Percentiles rank a stretch among this genome's conserved stretches.
Conservation (phyloP, 1,140 invertebrate species). For the Polypedilum pembai region DNA sequence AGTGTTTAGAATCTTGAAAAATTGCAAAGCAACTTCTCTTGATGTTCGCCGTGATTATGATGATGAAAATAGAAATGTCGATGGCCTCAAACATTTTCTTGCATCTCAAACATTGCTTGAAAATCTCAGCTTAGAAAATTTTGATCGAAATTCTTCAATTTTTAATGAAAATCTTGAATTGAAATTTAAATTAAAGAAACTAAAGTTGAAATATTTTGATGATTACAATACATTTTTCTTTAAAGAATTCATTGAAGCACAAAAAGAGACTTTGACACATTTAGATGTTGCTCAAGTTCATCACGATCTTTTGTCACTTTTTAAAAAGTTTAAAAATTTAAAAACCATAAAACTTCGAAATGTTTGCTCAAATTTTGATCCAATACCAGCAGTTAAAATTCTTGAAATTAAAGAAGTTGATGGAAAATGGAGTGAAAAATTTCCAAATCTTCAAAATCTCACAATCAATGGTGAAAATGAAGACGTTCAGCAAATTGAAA, state of each 20-base stretch:
- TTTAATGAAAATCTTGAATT: background rate
- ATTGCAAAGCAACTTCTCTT: background rate
- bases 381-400: background rate
- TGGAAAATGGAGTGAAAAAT: background rate
- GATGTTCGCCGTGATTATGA: background rate
- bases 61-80: background rate
- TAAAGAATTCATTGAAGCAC: background rate
- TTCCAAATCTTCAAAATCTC: background rate
- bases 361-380: background rate
- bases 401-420: background rate
- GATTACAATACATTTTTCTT: background rate
- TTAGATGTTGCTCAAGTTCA: background rate
- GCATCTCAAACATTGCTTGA: background rate
- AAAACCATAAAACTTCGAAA: background rate
- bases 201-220: background rate
- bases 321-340: background rate
- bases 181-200: background rate
- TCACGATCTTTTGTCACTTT: background rate
- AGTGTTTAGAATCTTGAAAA: background rate
- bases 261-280: background rate
- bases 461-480: background rate
- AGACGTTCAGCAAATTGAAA: background rate
- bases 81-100: background rate
- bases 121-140: background rate
- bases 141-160: background rate